phyloP scores from a whole-genome alignment of 2,888 invertebrate genomes.

The Theodoxus fluviatilis region DNA sequence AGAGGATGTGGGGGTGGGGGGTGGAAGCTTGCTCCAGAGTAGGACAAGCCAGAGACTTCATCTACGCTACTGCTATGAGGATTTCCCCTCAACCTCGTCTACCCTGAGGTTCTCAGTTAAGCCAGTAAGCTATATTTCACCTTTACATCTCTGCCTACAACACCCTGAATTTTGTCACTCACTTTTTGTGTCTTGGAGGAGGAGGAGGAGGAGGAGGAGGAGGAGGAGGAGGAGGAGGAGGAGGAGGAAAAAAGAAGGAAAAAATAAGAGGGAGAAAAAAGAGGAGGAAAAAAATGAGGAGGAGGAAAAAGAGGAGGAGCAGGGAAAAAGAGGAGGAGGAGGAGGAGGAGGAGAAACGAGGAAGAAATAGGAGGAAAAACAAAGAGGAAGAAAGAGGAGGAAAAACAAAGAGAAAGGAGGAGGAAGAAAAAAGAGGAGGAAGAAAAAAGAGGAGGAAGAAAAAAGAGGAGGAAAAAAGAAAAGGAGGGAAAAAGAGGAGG shows the following conservation, averaged over 20 bases:
- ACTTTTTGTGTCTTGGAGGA: too few relatives aligned
- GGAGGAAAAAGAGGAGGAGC: neutral
- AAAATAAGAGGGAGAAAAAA: neutral
- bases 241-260: neutral
- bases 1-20: too few relatives aligned
- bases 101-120: too few relatives aligned
- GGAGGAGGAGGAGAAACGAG: neutral
- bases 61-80: too few relatives aligned
- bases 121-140: too few relatives aligned
- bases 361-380: neutral
- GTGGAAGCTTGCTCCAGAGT: too few relatives aligned
- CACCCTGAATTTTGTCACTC: too few relatives aligned
- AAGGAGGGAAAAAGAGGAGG: neutral
- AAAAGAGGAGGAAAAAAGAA: neutral
- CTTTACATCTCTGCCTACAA: too few relatives aligned
- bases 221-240: neutral
- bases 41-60: too few relatives aligned
- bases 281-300: neutral
- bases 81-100: too few relatives aligned
- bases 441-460: neutral
- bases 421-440: neutral
- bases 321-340: neutral
- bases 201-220: neutral
- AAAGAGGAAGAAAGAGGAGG: neutral
- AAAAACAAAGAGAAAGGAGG: neutral